Percentiles rank a stretch among this genome's conserved stretches.
Conservation (phyloP, 2,888 invertebrate species). For the Ochropleura plecta region DNA sequence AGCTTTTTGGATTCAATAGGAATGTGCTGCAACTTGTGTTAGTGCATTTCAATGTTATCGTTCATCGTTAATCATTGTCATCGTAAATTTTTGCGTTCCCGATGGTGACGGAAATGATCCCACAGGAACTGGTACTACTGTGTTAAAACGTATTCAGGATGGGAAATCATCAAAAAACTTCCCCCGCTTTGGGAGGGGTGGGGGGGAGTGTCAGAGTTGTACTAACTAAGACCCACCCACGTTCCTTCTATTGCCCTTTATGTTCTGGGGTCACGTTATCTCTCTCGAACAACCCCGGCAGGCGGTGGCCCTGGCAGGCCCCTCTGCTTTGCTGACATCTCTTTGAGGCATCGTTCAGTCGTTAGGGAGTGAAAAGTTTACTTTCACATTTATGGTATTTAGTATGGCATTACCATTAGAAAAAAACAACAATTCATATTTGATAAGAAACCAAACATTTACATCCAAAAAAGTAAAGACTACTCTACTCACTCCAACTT, state of each 20-base stretch:
- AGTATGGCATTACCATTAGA: too few species aligned
- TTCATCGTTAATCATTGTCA: too few species aligned
- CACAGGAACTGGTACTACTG: neutral
- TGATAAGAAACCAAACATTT: neutral
- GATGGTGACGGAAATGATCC: neutral
- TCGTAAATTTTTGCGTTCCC: too few species aligned
- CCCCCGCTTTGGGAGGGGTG: too few species aligned
- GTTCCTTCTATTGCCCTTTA: too few species aligned
- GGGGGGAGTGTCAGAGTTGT: too few species aligned
- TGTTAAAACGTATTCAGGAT: neutral
- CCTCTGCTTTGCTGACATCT: too few species aligned
- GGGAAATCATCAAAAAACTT: too few species aligned
- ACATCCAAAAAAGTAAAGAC: neutral
- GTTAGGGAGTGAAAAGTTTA: neutral
- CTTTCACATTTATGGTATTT: neutral
- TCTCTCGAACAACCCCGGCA: too few species aligned
- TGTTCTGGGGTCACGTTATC: too few species aligned
- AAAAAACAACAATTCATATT: neutral
- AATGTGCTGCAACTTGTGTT: slow-evolving; percentile 25
- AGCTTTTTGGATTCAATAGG: slow-evolving; percentile 22
- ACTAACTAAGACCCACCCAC: too few species aligned
- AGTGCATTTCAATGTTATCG: slow-evolving; percentile 21
- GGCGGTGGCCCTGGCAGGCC: too few species aligned
- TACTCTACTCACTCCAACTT: neutral
- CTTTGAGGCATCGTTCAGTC: neutral